Base-by-base conservation (phyloP, 2,888 invertebrate species). In the Unio pictorum region DNA sequence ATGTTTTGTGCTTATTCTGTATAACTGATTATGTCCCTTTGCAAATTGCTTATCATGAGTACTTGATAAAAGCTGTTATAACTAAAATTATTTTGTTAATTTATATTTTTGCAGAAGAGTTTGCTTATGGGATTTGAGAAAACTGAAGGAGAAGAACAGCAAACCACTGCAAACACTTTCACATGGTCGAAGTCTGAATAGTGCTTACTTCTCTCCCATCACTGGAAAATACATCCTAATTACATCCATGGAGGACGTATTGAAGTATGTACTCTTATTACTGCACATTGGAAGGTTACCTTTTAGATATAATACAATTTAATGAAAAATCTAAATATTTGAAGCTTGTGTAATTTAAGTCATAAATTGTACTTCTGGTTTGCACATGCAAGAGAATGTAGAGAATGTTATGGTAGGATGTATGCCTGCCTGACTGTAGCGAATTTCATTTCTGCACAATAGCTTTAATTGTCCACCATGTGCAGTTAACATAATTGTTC, bases 191-290 rank as follows among this genome's bases (percentile, higher is more conserved):
- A 74, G 81, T 20, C 75, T 90, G 3, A 84, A 85, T 55, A 88
- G 89, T 73, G 91, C 90, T 2, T 91, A 89, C 74, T 91, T 91
- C 80, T 91, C 91, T 20, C 90, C 90, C 0, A 62, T 88, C 34
- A 87, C 86, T n/a, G 91, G 91, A 28, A 84, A 86, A 55, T 84
- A 85, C n/a, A 84, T 91, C 28, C 79, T 91, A 1, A 85, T 90
- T 17, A 89, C 90, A 5, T 87, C 88, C 8, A 77, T 86, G 66
- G 91, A 91, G 76, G 86, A 91, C 71, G 81, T 76, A 55, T 69
- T 91, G 20, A 83, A 88, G 84, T 85, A 87, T 68, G 82, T 67
- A 45, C 45, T 45, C 34, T 34, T 11, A 15, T 45, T 45, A 45
- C 4, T 45, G 3, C 45, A 15, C 45, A 45, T 15, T 45, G 45